Evolutionary conservation across 2,888 invertebrate genomes (phyloP), one percentile per base, ranked within the genome.

Genomic region (Drosophila recens): DNA sequence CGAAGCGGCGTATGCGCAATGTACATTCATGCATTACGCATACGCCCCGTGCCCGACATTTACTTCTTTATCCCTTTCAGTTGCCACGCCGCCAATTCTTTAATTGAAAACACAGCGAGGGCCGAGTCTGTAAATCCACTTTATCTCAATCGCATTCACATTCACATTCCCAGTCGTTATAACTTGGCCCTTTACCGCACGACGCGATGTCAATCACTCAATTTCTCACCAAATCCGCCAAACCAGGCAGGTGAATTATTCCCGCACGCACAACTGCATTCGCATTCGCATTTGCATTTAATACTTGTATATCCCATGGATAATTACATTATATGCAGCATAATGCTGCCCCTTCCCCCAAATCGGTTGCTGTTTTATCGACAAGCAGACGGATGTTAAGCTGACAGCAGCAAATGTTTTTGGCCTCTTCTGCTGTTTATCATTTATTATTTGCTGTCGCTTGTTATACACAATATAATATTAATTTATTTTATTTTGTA

Each of bases 11-110:
- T 79, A 76, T 76, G 75, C 79, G 77, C 77, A 59, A 68, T 77
- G 67, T 78, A 58, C 80, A 68, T 30, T 67, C 77, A 67, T 67
- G 72, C 80, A 78, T 76, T 76, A 79, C 75, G 75, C 75, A 79
- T 75, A 75, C 75, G 79, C 79, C 57, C 69, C 36, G 45, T 48
- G 64, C 59, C 74, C 59, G 61, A 17, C 56, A 45, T 20, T 27
- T 58, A 38, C 34, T 58, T 58, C 34, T 42, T 54, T n/a, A 53
- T 45, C 46, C 51, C 11, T 43, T 43, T 42, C 23, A 33, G 20
- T 36, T 23, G 51, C 36, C 51, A 20, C 34, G 23, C 33, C 56
- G 45, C 34, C 56, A 33, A 34, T 54, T 42, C 58, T 51, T 69
- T 79, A 77, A 77, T 77, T 77, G 76, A 71, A 77, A 67, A 30